Percentiles rank a stretch among this genome's conserved stretches.
These are phyloP conservation scores for Mactra quadrangularis DNA, from an alignment of 1,140 invertebrate species.

Conservation along the genomic window DNA sequence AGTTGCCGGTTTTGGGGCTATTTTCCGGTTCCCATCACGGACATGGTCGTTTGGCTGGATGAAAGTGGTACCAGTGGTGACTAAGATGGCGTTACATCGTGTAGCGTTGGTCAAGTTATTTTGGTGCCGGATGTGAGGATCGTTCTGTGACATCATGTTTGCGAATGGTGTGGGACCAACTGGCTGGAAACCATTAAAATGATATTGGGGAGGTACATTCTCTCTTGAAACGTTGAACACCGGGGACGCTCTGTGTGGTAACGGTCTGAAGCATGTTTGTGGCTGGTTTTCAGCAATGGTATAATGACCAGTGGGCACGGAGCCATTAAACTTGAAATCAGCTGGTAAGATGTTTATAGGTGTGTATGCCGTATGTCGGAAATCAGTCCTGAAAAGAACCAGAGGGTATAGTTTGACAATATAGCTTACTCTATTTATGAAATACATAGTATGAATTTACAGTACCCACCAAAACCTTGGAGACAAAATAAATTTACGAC, in stretches of 20 bases:
- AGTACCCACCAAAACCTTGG: too few relatives aligned
- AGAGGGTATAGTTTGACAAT: too few relatives aligned
- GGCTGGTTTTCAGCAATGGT: neutral
- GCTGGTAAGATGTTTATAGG: conserved; percentile 57
- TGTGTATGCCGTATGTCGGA: conserved; percentile 57
- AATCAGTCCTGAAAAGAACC: conserved; percentile 63
- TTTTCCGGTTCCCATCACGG: too few relatives aligned
- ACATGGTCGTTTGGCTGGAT: too few relatives aligned
- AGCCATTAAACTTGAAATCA: conserved; percentile 41
- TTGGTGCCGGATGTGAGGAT: conserved; percentile 7
- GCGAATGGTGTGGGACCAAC: neutral
- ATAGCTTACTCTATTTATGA: too few relatives aligned
- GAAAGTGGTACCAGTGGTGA: too few relatives aligned
- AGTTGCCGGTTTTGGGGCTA: conserved; percentile 39
- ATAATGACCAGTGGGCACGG: conserved; percentile 12
- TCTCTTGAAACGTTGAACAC: neutral
- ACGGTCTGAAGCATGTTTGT: conserved; percentile 1
- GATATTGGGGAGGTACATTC: neutral
- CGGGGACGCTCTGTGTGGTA: neutral
- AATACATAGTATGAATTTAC: too few relatives aligned
- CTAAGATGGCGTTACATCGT: neutral
- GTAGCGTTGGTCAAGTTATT: conserved; percentile 8
- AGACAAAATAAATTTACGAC: too few relatives aligned
- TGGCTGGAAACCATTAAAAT: neutral
- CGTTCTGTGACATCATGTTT: neutral